Percentiles rank a stretch among this genome's conserved stretches.
Conservation (phyloP, 2,797 vertebrate genomes). For the Sebastes itinus region DNA sequence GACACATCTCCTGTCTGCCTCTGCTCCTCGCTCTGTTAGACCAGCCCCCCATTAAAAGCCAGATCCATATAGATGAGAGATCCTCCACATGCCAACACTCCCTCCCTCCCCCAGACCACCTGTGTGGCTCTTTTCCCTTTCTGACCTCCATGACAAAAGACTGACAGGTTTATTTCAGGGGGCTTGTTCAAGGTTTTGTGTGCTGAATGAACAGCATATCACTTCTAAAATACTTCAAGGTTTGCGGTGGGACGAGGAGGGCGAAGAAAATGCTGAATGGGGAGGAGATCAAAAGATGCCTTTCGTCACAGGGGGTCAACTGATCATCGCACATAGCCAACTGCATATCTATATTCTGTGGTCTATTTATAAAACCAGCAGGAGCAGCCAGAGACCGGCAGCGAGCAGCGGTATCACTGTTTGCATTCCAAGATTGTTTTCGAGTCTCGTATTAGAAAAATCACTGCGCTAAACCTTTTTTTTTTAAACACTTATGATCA, state of each 20-base stretch:
- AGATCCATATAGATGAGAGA: conserved; percentile 52
- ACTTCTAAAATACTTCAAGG: conserved; percentile 21
- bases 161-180: conserved; percentile 48
- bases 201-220: not conserved
- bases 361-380: conserved; percentile 65
- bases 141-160: conserved; percentile 59
- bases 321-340: conserved; percentile 48
- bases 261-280: conserved; percentile 48
- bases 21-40: conserved; percentile 32
- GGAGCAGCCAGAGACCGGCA: conserved; percentile 30
- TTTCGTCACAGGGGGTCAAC: conserved; percentile 49
- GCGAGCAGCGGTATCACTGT: conserved; percentile 13
- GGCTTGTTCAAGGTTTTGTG: conserved; percentile 16
- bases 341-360: conserved; percentile 60
- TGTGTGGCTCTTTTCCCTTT: conserved; percentile 43
- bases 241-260: conserved; percentile 22
- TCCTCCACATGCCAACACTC: conserved; percentile 54
- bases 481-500: not conserved
- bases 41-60: conserved; percentile 34
- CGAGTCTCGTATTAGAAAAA: conserved; percentile 6
- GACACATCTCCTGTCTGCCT: conserved; percentile 48
- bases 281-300: conserved; percentile 57
- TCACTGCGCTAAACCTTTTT: not conserved
- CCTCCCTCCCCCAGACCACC: conserved; percentile 43
- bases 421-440: conserved; percentile 24